Conservation (phyloP, 2,113 vertebrate genomes). For the Callipepla squamata region DNA sequence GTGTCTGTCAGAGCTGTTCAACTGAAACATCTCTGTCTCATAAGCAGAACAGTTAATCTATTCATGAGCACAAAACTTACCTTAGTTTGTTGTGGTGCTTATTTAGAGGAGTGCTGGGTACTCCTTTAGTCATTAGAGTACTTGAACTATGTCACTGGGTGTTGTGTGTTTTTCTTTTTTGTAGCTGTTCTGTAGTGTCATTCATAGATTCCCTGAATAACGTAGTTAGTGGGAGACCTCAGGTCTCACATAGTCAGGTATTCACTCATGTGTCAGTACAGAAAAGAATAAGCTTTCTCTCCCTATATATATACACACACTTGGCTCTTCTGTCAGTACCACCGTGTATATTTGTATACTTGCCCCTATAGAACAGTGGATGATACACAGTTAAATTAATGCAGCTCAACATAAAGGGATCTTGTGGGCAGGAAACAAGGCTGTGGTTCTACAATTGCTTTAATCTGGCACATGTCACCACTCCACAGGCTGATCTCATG, state of each 20-base stretch:
- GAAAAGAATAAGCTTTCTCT: background rate
- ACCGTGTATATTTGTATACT: background rate
- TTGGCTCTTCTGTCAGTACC: background rate
- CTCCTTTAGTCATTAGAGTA: background rate
- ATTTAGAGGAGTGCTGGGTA: background rate
- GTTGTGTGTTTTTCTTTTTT: background rate
- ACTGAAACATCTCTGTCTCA: fast-evolving
- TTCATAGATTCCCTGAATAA: background rate
- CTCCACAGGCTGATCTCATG: background rate
- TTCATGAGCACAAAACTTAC: background rate
- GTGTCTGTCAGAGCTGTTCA: background rate
- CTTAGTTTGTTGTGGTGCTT: background rate
- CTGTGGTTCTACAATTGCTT: background rate
- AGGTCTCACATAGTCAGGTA: background rate
- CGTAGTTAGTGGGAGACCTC: background rate
- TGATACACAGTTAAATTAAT: background rate
- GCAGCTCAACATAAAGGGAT: background rate
- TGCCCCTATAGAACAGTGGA: background rate
- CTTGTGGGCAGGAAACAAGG: background rate
- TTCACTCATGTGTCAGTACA: background rate
- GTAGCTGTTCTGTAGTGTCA: background rate
- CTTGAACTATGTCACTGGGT: background rate
- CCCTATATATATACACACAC: background rate
- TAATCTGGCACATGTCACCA: background rate
- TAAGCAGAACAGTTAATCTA: background rate